Percentiles rank a stretch among this genome's conserved stretches.
Evolutionary conservation across 1,140 invertebrate genomes (phyloP).

Genomic region (Amyelois transitella): DNA sequence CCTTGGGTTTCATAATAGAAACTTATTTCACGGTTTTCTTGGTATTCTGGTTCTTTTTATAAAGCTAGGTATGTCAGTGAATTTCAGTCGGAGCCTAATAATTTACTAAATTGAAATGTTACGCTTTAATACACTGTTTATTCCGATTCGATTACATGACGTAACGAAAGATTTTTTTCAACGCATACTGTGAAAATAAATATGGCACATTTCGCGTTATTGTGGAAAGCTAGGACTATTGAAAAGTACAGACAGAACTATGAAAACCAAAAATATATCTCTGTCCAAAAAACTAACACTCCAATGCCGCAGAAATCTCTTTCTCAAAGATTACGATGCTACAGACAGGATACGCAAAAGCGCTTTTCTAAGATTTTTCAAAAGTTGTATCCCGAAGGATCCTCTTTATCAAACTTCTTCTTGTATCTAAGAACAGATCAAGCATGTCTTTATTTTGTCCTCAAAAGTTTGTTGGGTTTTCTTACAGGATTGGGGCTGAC

Average conservation of each 20-base stretch:
- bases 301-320: conserved; percentile 52
- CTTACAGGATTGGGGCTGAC: conserved; percentile 77
- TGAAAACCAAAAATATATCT: conserved; percentile 71
- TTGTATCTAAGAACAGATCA: conserved; percentile 72
- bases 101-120: background rate
- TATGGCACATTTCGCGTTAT: conserved; percentile 48
- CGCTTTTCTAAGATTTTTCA: conserved; percentile 45
- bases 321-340: conserved; percentile 56
- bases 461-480: conserved; percentile 78
- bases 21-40: too few relatives aligned
- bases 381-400: conserved; percentile 49
- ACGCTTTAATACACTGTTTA: background rate
- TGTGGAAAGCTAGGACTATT: conserved; percentile 67
- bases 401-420: conserved; percentile 58
- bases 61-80: too few relatives aligned
- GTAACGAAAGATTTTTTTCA: background rate
- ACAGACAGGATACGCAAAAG: conserved; percentile 55
- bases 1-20: too few relatives aligned
- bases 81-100: background rate
- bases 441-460: conserved; percentile 76
- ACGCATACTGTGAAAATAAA: conserved; percentile 9
- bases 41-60: too few relatives aligned
- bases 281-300: conserved; percentile 59
- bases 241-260: conserved; percentile 60
- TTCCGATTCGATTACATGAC: background rate